Evolutionary conservation across 2,113 vertebrate genomes (phyloP).

Genomic region (Lepus timidus): DNA sequence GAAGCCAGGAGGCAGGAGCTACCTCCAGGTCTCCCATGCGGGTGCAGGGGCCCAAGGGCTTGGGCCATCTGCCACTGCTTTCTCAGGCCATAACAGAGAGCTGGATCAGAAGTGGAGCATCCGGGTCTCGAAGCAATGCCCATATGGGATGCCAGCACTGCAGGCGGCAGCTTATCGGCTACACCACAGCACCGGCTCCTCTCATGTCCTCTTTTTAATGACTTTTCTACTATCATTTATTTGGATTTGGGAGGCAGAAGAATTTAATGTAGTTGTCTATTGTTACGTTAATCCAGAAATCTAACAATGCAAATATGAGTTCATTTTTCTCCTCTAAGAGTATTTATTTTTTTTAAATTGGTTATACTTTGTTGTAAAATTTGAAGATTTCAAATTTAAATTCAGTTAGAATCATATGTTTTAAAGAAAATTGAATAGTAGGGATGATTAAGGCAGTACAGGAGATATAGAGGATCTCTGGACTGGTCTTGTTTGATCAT

Average conservation of each 20-base stretch:
- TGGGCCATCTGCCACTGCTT: too few relatives aligned
- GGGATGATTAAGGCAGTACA: not conserved
- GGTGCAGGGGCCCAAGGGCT: too few relatives aligned
- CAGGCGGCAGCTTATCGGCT: too few relatives aligned
- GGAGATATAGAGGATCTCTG: not conserved
- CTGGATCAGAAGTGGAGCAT: too few relatives aligned
- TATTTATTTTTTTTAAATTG: not conserved
- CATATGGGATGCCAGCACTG: too few relatives aligned
- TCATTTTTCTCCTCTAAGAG: not conserved
- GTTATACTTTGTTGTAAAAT: constrained; percentile 31
- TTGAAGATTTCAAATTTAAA: constrained; percentile 24
- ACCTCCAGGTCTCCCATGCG: too few relatives aligned
- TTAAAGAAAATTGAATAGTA: not conserved
- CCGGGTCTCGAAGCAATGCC: too few relatives aligned
- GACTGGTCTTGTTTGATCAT: not conserved
- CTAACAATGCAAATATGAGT: not conserved
- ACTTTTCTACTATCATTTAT: not conserved
- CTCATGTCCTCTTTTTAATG: not conserved
- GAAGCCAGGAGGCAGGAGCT: too few relatives aligned
- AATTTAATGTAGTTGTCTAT: not conserved
- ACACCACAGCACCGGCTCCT: too few relatives aligned
- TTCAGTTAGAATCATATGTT: not conserved
- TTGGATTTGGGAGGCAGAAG: not conserved
- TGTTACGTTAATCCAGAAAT: constrained; percentile 39
- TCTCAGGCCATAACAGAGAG: too few relatives aligned